Percentiles rank a stretch among this genome's conserved stretches.
phyloP scores from a whole-genome alignment of 1,140 invertebrate genomes.

The Pogonus chalceus region DNA sequence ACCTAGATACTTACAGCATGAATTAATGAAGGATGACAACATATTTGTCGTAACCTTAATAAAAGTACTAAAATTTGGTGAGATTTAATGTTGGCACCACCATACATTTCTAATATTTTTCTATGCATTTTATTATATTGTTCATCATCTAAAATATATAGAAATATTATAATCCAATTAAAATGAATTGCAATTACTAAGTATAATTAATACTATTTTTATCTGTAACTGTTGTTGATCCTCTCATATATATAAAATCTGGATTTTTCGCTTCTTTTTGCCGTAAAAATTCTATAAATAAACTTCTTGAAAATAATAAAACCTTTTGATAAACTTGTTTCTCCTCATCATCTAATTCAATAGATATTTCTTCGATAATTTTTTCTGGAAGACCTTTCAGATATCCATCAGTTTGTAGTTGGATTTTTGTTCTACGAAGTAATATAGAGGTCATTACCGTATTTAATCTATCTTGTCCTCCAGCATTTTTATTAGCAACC shows the following conservation, averaged over 20 bases:
- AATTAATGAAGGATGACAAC: conserved; percentile 78
- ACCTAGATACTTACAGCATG: conserved; percentile 36
- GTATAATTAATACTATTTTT: not conserved
- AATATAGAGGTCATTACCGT: conserved; percentile 72
- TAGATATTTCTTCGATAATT: conserved; percentile 40
- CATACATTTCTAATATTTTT: conserved; percentile 47
- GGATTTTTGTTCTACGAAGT: conserved; percentile 73
- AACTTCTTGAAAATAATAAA: conserved; percentile 55
- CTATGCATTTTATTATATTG: conserved; percentile 46
- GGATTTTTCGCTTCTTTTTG: conserved; percentile 59
- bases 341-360: conserved; percentile 59
- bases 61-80: conserved; percentile 73
- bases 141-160: conserved; percentile 33
- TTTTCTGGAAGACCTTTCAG: conserved; percentile 57
- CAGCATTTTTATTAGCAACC: conserved; percentile 64
- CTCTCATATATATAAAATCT: conserved; percentile 24
- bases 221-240: not conserved
- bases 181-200: not conserved
- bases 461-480: conserved; percentile 60
- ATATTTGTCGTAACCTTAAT: conserved; percentile 76
- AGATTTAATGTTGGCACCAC: conserved; percentile 50
- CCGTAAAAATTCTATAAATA: conserved; percentile 65
- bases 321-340: conserved; percentile 68
- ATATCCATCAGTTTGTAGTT: conserved; percentile 50
- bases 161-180: not conserved